Evolutionary conservation across 1,140 invertebrate species (phyloP), one percentile per base, ranked within the genome.

Genomic region (Drosophila sulfurigaster): DNA sequence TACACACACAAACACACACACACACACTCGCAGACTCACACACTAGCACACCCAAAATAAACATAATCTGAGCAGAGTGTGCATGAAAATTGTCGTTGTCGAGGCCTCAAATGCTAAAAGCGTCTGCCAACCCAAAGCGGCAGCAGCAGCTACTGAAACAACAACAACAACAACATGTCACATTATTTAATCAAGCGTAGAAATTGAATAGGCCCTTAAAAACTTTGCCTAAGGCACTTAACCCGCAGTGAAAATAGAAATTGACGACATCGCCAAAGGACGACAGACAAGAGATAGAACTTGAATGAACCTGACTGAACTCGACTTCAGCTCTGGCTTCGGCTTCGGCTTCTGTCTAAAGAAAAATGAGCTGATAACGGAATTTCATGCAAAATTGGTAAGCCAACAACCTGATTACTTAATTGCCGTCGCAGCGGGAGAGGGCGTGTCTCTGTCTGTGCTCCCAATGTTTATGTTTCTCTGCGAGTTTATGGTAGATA

Each of bases 161-260:
- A 82, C 68, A 64, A 32, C n/a, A 8, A 74, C 51, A 82, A 80
- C 77, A 87, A 82, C 79, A 68, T 89, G 81, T 71, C 85, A 89
- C 85, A 89, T 89, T 89, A 89, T 89, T 89, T 89, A 89, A 89
- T 89, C 85, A 89, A 89, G 85, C 85, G 85, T 74, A 81, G 85
- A 89, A 89, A 89, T 89, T 89, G 85, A 89, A 89, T 89, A 89
- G 85, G 85, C 86, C 81, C 85, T 89, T 89, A 85, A 89, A 89
- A 89, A 82, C 82, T 89, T 89, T 89, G 85, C 85, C 81, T 78
- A 68, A 76, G 85, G 75, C 85, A 89, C 85, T 89, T 89, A 89
- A 89, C 85, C 85, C 85, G 66, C 81, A 79, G 81, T 80, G 81
- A 81, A 88, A 88, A 89, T 87, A 73, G 83, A 82, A 88, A 89